These are phyloP conservation scores for Drosophila tropicalis DNA, from an alignment of 1,140 invertebrate species.

Conservation along the genomic window DNA sequence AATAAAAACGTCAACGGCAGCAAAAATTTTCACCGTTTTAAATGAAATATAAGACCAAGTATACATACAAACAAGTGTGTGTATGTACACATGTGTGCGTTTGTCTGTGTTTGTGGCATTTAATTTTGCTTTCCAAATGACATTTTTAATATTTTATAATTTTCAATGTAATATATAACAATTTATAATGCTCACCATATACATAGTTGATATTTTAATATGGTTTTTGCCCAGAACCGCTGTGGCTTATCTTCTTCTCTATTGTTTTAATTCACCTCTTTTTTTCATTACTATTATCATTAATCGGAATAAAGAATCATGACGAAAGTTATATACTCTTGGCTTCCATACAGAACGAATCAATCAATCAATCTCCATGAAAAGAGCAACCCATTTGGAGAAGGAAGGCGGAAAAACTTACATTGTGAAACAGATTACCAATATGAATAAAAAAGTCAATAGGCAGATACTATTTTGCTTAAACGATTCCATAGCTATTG, in stretches of 20 bases:
- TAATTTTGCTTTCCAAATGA: constrained; percentile 46
- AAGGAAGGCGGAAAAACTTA: no score
- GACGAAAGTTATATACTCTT: background rate
- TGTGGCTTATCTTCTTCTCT: constrained; percentile 46
- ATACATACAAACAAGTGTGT: background rate
- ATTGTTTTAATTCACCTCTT: constrained; percentile 25
- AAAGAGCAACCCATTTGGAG: no score
- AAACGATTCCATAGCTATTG: no score
- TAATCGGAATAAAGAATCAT: background rate
- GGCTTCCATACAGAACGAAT: no score
- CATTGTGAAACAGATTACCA: no score
- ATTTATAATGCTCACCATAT: constrained; percentile 31
- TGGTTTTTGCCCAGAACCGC: constrained; percentile 14
- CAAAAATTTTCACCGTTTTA: constrained; percentile 59
- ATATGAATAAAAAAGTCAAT: no score
- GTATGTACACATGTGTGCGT: background rate
- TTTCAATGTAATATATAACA: constrained; percentile 55
- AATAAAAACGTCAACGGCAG: constrained; percentile 74
- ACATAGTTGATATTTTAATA: constrained; percentile 43
- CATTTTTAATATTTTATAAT: constrained; percentile 68
- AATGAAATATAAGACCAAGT: constrained; percentile 61
- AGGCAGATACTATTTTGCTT: no score
- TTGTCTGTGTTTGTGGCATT: background rate
- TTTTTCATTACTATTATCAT: no score
- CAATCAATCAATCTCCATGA: no score